Evolutionary conservation across 2,113 vertebrate species (phyloP).

Genomic region (Cyrtonyx montezumae): DNA sequence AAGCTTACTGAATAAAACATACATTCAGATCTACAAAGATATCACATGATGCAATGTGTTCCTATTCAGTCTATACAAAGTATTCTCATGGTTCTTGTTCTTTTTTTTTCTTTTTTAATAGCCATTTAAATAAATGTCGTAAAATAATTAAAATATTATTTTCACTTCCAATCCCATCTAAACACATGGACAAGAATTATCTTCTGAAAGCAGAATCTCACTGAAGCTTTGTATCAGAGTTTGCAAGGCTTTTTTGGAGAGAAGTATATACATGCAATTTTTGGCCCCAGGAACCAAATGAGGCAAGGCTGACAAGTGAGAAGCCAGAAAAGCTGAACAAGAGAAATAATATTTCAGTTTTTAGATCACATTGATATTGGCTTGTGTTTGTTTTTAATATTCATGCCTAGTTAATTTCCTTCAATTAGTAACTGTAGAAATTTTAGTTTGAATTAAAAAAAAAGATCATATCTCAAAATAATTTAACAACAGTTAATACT

Average conservation of each 20-base stretch:
- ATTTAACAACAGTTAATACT: conserved; percentile 32
- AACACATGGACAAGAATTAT: not conserved
- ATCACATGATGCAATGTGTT: not conserved
- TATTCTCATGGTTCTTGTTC: not conserved
- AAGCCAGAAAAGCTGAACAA: not conserved
- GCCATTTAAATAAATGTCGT: not conserved
- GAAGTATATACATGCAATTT: not conserved
- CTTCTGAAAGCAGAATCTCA: not conserved
- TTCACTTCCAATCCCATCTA: not conserved
- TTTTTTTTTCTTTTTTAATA: not conserved
- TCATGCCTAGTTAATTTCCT: conserved; percentile 3
- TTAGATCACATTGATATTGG: not conserved
- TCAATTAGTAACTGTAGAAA: conserved; percentile 1
- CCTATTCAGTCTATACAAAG: not conserved
- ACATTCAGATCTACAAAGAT: not conserved
- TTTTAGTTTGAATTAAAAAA: not conserved
- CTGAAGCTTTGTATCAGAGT: not conserved
- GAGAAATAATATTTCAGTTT: not conserved
- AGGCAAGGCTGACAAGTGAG: not conserved
- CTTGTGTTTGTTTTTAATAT: not conserved
- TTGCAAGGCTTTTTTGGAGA: not conserved
- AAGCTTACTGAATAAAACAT: not conserved
- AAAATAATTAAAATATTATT: not conserved
- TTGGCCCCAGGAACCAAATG: not conserved
- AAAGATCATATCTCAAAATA: not conserved